Evolutionary conservation across 2,888 invertebrate species (phyloP).

Genomic region (Salticus scenicus): DNA sequence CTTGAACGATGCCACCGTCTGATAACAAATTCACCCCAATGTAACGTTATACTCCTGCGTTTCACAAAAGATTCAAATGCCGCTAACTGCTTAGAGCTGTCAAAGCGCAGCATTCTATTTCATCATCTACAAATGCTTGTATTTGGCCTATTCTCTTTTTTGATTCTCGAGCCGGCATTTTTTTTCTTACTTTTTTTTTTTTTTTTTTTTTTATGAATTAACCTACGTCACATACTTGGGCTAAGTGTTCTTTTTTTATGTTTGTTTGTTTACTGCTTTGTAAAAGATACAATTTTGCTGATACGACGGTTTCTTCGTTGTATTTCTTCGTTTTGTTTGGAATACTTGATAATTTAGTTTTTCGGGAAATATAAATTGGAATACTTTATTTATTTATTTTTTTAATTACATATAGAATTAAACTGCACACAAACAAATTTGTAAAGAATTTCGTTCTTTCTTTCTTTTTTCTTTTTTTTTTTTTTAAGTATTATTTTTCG

Average conservation of each 20-base stretch:
- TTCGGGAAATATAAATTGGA: too few relatives aligned
- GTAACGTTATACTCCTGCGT: neutral
- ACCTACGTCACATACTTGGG: neutral
- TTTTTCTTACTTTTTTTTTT: too few relatives aligned
- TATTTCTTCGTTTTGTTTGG: too few relatives aligned
- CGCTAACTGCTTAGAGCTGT: conserved; percentile 12
- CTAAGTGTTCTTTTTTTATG: neutral
- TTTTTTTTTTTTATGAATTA: neutral
- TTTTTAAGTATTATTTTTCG: too few relatives aligned
- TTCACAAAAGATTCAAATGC: neutral
- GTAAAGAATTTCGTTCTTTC: too few relatives aligned
- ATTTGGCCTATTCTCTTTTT: neutral
- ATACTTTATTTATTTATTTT: too few relatives aligned
- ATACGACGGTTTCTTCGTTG: too few relatives aligned
- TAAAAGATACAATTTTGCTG: too few relatives aligned
- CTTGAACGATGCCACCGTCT: neutral
- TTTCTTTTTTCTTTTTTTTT: too few relatives aligned
- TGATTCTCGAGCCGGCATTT: neutral
- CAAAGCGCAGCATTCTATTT: neutral
- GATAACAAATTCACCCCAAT: conserved; percentile 15
- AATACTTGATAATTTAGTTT: too few relatives aligned
- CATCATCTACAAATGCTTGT: neutral
- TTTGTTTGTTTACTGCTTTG: neutral
- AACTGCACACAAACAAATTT: too few relatives aligned
- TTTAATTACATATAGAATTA: too few relatives aligned